A percentile compares a stretch with the other conserved stretches of the same genome.
These are phyloP conservation scores for Mylabris phalerata DNA, from an alignment of 1,140 invertebrate species.

Conservation along the genomic window DNA sequence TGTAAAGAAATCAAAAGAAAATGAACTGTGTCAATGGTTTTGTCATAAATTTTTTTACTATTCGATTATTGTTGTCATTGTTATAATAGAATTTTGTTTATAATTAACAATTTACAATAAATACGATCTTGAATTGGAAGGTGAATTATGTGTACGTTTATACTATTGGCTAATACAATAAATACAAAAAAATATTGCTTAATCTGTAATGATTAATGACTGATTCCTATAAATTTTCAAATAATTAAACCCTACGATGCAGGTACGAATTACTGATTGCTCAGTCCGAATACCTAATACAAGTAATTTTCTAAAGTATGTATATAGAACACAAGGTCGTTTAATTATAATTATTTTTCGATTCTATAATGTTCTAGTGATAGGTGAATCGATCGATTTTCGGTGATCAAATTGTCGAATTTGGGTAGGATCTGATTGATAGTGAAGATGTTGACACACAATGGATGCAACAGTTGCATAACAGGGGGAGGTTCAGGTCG, in stretches of 20 bases:
- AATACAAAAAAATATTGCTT: slow-evolving; percentile 3
- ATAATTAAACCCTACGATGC: background rate
- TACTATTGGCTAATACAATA: slow-evolving; percentile 8
- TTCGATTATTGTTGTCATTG: background rate
- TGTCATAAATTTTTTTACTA: too few relatives aligned
- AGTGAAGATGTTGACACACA: slow-evolving; percentile 22
- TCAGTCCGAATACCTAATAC: background rate
- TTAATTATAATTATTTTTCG: background rate
- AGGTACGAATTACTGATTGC: too few relatives aligned
- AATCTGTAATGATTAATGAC: slow-evolving; percentile 8
- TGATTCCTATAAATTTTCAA: slow-evolving; percentile 7
- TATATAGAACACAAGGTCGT: background rate
- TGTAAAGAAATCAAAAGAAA: background rate
- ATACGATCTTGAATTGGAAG: background rate
- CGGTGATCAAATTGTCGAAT: too few relatives aligned
- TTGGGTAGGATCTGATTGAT: slow-evolving; percentile 19
- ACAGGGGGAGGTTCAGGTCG: slow-evolving; percentile 30
- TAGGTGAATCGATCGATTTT: too few relatives aligned
- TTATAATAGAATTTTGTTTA: slow-evolving; percentile 1
- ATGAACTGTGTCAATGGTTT: background rate
- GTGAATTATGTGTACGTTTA: background rate
- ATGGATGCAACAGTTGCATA: slow-evolving; percentile 30
- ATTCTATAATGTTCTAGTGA: background rate
- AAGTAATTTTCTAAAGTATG: background rate
- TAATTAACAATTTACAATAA: background rate